Percentiles rank a stretch among this genome's conserved stretches.
phyloP scores from a whole-genome alignment of 1,140 invertebrate species.

The Triops longicaudatus region DNA sequence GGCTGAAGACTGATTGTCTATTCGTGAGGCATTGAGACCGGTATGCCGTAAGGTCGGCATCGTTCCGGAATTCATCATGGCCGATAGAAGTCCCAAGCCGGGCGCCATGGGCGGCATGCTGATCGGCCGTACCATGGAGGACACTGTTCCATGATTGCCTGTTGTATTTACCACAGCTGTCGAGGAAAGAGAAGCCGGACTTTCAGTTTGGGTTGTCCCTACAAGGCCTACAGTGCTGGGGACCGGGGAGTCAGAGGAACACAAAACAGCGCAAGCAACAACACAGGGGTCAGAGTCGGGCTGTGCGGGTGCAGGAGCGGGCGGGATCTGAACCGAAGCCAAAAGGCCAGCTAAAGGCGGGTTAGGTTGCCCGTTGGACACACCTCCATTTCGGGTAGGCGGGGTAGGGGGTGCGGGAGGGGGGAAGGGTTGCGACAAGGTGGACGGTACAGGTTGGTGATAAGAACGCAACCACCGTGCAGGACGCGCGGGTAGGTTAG shows the following conservation, averaged over 20 bases:
- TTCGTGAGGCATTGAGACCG: neutral
- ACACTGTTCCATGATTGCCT: slow-evolving; percentile 5
- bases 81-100: slow-evolving; percentile 27
- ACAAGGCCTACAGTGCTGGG: neutral
- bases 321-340: slow-evolving; percentile 31
- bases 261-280: slow-evolving; percentile 1
- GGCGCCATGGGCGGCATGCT: slow-evolving; percentile 25
- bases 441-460: slow-evolving; percentile 19
- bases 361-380: neutral
- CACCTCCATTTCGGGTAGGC: slow-evolving; percentile 5
- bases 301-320: slow-evolving; percentile 29
- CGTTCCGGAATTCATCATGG: slow-evolving; percentile 18
- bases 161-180: neutral
- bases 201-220: slow-evolving; percentile 9
- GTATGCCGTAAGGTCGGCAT: neutral
- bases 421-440: slow-evolving; percentile 15
- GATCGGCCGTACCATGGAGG: slow-evolving; percentile 8
- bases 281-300: neutral
- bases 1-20: neutral
- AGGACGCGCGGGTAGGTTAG: neutral
- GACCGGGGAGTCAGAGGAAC: neutral
- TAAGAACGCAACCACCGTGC: slow-evolving; percentile 26
- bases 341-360: slow-evolving; percentile 31
- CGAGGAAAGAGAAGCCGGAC: slow-evolving; percentile 7
- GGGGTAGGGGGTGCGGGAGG: slow-evolving; percentile 26